Base-by-base conservation (phyloP, 2,888 invertebrate species). In the Acleris sparsana region DNA sequence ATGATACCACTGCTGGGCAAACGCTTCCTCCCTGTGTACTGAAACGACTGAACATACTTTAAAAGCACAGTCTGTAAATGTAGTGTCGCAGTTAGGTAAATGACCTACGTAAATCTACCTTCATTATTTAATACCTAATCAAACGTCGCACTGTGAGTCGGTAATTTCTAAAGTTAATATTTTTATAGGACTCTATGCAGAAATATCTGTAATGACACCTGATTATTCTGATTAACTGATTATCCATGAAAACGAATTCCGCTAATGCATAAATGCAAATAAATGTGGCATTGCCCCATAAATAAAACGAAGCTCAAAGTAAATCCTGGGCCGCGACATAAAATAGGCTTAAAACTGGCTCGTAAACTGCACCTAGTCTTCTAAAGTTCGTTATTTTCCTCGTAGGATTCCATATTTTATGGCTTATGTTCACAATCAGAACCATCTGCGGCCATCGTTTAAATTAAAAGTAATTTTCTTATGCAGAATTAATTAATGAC, bases 401-500 rank as follows among this genome's bases (percentile, higher is more conserved):
- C 62, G 11, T 61, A 62, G 62, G 66, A 66, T 51, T 57, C 61
- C 39, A 48, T 53, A 62, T 51, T 62, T 66, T 66, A 62, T 57
- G 66, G 53, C 48, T 61, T 44, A 63, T 59, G 58, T 62, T 63
- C 69, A 56, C 65, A 82, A 80, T 80, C 77, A 76, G 80, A 80
- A 79, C 83, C 90, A 90, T 90, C 89, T 89, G 90, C 86, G 85
- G 82, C 84, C 84, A 65, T 84, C 80, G 86, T 88, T 90, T 90
- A 89, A 92, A 92, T 91, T 92, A 91, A 91, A 91, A 91, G 84
- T 89, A 90, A 90, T 91, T 92, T 92, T 91, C 92, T 90, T 92
- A 91, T 91, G 92, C 92, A 89, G 92, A 90, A 91, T 92, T 91
- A 92, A 92, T 92, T 91, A 92, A 92, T 92, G 89, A 91, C 91